Conservation (phyloP, 2,888 invertebrate genomes). For the Bombylius major region DNA sequence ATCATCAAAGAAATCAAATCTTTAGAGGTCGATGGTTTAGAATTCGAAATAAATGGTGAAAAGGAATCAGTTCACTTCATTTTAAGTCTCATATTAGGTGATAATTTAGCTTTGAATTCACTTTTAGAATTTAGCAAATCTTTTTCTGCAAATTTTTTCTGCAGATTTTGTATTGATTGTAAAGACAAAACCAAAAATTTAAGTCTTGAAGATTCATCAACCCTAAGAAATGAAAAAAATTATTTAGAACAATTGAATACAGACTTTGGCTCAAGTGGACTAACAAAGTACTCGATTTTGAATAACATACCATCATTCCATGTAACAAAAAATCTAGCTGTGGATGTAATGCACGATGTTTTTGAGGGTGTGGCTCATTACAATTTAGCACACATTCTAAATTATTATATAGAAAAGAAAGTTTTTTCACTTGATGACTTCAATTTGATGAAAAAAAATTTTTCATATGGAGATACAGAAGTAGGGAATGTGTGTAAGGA, state of each 20-base stretch:
- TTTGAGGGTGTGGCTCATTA: slow-evolving; percentile 8
- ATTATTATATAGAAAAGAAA: slow-evolving; percentile 7
- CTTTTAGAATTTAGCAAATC: neutral
- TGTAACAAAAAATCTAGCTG: slow-evolving; percentile 7
- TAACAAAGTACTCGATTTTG: slow-evolving; percentile 5
- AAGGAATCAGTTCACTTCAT: neutral
- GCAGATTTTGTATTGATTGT: slow-evolving; percentile 1
- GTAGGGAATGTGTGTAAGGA: slow-evolving; percentile 9
- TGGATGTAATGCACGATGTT: slow-evolving; percentile 13
- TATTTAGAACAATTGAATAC: slow-evolving; percentile 2
- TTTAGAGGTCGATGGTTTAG: neutral
- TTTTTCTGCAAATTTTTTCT: neutral
- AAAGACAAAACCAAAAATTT: slow-evolving; percentile 2
- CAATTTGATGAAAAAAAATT: slow-evolving; percentile 9
- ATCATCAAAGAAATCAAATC: neutral
- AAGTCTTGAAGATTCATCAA: slow-evolving; percentile 3
- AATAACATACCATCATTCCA: slow-evolving; percentile 9
- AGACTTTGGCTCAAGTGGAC: neutral
- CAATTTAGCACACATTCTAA: slow-evolving; percentile 6
- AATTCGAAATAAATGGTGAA: neutral
- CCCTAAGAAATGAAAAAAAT: slow-evolving; percentile 5
- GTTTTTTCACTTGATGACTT: slow-evolving; percentile 9
- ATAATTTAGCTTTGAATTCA: neutral
- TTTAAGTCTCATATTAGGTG: neutral
- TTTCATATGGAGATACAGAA: slow-evolving; percentile 13